Conservation (phyloP, 2,888 invertebrate species). For the Chloroclystis v-ata region DNA sequence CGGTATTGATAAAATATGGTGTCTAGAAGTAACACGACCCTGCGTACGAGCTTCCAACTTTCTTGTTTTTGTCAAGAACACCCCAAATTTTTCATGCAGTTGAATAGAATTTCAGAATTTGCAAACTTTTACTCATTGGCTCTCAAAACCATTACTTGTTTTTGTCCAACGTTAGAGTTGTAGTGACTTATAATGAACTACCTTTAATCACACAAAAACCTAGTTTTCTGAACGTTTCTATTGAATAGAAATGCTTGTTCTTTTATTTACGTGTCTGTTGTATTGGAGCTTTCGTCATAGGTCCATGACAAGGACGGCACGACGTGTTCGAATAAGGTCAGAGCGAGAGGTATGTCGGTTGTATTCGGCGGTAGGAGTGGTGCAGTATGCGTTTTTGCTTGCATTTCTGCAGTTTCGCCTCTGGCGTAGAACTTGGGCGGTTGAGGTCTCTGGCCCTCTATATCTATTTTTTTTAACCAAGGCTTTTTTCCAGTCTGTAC, state of each 20-base stretch:
- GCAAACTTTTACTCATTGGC: no score
- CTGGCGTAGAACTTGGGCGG: conserved; percentile 38
- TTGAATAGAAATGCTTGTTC: conserved; percentile 10
- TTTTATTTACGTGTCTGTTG: conserved; percentile 41
- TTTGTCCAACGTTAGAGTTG: no score
- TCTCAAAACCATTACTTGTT: no score
- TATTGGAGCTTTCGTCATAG: conserved; percentile 34
- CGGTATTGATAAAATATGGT: conserved; percentile 21
- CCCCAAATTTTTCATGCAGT: no score
- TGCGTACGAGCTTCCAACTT: neutral
- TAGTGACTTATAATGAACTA: no score
- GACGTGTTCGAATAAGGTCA: conserved; percentile 24
- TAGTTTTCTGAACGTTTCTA: neutral
- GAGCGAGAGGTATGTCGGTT: conserved; percentile 41
- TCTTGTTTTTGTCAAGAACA: no score
- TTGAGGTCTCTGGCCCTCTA: no score
- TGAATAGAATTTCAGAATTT: no score
- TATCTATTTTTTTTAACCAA: no score
- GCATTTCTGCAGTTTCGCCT: conserved; percentile 56
- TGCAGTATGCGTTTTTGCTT: conserved; percentile 72
- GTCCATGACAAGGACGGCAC: conserved; percentile 41
- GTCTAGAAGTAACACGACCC: neutral
- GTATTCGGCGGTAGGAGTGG: conserved; percentile 60
- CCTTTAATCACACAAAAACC: neutral
- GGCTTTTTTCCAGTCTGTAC: no score